These are phyloP conservation scores for Paralichthys olivaceus DNA, from an alignment of 2,113 vertebrate genomes.

Conservation along the genomic window DNA sequence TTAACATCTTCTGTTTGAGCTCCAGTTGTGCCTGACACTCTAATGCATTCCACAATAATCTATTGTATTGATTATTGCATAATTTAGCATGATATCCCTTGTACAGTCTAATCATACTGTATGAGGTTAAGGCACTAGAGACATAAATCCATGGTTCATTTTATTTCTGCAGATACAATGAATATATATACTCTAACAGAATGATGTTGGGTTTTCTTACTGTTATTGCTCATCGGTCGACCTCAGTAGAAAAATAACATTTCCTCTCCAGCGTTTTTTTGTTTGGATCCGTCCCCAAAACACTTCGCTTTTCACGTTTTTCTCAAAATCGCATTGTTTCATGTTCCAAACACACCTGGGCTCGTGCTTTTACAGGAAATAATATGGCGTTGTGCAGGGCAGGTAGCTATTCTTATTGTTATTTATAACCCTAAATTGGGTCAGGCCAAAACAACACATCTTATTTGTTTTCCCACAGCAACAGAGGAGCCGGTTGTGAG, in stretches of 20 bases:
- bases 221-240: conserved; percentile 8
- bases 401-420: conserved; percentile 71
- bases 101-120: not conserved
- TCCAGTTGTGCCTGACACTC: no score
- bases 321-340: conserved; percentile 1
- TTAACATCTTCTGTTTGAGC: no score
- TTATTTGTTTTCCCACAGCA: conserved; percentile 77
- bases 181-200: not conserved
- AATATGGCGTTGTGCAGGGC: conserved; percentile 39
- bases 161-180: no score
- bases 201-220: not conserved
- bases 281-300: conserved; percentile 72
- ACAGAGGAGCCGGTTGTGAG: conserved; percentile 59
- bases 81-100: not conserved
- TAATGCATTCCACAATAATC: no score
- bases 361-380: conserved; percentile 51
- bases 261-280: not conserved
- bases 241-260: not conserved
- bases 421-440: conserved; percentile 80
- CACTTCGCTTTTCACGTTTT: conserved; percentile 51
- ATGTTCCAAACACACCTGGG: conserved; percentile 50
- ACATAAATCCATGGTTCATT: no score
- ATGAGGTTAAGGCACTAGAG: not conserved
- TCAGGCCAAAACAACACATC: conserved; percentile 76
- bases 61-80: not conserved